Percentiles rank a stretch among this genome's conserved stretches.
Evolutionary conservation across 2,888 invertebrate genomes (phyloP).

Genomic region (Theretra japonica): DNA sequence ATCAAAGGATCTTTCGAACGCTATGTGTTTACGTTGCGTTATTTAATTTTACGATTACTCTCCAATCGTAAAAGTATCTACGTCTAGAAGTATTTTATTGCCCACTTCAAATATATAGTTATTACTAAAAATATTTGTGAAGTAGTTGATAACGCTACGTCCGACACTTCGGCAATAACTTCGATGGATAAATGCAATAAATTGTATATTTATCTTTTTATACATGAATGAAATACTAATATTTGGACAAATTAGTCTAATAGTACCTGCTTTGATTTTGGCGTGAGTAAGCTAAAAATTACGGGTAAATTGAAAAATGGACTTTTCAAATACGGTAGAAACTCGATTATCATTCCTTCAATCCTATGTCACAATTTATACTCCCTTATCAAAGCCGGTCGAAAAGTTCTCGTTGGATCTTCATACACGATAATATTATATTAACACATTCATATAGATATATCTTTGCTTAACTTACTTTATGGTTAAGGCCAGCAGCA

Average conservation of each 20-base stretch:
- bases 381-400: background rate
- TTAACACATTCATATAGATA: background rate
- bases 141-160: background rate
- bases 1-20: conserved; percentile 42
- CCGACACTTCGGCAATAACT: background rate
- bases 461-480: conserved; percentile 83
- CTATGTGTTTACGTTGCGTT: conserved; percentile 47
- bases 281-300: no score
- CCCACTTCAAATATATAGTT: conserved; percentile 2
- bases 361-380: no score
- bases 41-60: conserved; percentile 48
- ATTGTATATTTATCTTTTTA: background rate
- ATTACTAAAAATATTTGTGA: conserved; percentile 16
- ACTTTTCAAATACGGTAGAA: no score
- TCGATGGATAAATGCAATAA: background rate
- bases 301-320: no score
- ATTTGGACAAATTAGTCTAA: no score
- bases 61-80: conserved; percentile 49
- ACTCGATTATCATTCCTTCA: no score
- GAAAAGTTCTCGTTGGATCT: conserved; percentile 7
- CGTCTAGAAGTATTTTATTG: conserved; percentile 36
- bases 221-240: background rate
- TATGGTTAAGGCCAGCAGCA: conserved; percentile 91
- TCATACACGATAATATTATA: no score
- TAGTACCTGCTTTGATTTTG: no score